Conservation (phyloP, 2,888 invertebrate species). For the Rhogogaster chlorosoma region DNA sequence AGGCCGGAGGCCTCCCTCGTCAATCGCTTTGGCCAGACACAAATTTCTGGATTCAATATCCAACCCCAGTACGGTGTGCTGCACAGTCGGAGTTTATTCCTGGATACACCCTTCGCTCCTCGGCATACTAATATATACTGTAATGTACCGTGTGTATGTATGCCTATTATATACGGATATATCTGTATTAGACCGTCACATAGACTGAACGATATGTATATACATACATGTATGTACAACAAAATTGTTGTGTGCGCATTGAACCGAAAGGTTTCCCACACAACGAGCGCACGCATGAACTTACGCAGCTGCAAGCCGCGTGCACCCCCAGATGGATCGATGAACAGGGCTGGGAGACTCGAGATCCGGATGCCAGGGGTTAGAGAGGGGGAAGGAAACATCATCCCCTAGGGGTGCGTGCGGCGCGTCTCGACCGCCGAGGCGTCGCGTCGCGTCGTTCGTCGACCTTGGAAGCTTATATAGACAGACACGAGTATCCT, state of each 20-base stretch:
- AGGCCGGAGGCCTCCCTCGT: not conserved
- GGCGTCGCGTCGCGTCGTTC: constrained; percentile 61
- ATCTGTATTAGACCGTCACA: too few relatives aligned
- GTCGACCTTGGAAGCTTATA: constrained; percentile 67
- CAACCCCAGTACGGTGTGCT: constrained; percentile 7
- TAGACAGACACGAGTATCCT: not conserved
- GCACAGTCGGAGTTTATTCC: not conserved
- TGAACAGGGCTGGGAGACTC: constrained; percentile 61
- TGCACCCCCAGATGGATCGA: constrained; percentile 65
- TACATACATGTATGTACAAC: not conserved
- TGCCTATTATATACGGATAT: not conserved
- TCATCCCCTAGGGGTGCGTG: constrained; percentile 49
- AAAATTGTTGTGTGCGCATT: constrained; percentile 44
- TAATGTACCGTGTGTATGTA: not conserved
- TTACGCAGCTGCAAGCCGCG: constrained; percentile 63
- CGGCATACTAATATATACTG: constrained; percentile 28
- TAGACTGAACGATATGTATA: not conserved
- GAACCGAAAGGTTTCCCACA: constrained; percentile 45
- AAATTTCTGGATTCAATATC: constrained; percentile 23
- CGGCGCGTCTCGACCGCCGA: constrained; percentile 41
- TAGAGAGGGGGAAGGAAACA: constrained; percentile 57
- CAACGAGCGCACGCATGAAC: constrained; percentile 40
- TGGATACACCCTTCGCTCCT: not conserved
- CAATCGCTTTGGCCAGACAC: not conserved
- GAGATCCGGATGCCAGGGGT: constrained; percentile 52